Conservation (phyloP, 2,113 vertebrate species). For the Aptenodytes patagonicus region DNA sequence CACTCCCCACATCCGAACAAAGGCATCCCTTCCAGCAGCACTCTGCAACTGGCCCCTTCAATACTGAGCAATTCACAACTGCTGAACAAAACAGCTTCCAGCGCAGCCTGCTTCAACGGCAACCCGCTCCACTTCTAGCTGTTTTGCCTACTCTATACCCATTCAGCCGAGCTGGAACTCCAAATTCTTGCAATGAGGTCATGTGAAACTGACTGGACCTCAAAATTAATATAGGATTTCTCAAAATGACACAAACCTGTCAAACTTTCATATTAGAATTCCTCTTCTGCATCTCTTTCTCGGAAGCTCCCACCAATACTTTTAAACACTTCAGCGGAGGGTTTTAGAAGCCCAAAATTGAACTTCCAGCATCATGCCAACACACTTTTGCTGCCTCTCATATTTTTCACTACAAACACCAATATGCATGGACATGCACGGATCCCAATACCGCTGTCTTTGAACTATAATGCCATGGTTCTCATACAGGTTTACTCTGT, state of each 20-base stretch:
- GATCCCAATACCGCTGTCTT: neutral
- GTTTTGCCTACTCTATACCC: neutral
- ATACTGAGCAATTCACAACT: accelerated
- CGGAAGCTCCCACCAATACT: neutral
- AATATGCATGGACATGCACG: accelerated
- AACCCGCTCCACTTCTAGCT: accelerated
- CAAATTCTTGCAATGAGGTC: neutral
- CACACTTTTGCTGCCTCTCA: neutral
- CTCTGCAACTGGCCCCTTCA: neutral
- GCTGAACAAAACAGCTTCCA: neutral
- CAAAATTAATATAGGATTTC: neutral
- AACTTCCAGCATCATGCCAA: accelerated
- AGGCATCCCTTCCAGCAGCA: neutral
- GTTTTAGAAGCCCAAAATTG: neutral
- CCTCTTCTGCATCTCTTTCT: neutral
- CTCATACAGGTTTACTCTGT: neutral
- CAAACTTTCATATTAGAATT: neutral
- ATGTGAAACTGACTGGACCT: accelerated
- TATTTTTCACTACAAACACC: neutral
- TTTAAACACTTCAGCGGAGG: neutral
- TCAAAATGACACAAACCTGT: accelerated
- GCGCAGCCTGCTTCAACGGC: neutral
- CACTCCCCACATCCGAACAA: no score
- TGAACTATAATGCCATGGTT: accelerated
- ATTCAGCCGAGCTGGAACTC: neutral